Percentiles rank a stretch among this genome's conserved stretches.
Conservation (phyloP, 2,797 vertebrate genomes). For the Spea hammondii region DNA sequence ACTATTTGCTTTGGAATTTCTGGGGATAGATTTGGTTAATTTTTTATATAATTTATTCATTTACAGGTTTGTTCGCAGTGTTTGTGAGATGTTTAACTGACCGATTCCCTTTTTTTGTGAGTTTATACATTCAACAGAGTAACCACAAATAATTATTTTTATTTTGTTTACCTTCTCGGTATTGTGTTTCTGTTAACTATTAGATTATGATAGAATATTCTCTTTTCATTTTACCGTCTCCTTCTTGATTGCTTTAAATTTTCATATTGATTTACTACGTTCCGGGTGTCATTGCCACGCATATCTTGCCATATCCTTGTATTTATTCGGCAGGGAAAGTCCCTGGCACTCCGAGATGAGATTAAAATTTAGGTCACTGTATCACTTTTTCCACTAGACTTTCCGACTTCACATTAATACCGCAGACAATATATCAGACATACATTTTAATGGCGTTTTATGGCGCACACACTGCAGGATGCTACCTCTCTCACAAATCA, state of each 20-base stretch:
- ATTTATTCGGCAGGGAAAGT: conserved; percentile 36
- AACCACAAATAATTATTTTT: no score
- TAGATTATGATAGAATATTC: conserved; percentile 38
- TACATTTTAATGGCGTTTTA: conserved; percentile 13
- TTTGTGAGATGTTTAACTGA: no score
- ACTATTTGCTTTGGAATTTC: no score
- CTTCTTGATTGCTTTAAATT: conserved; percentile 35
- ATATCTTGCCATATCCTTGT: conserved; percentile 38
- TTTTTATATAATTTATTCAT: no score
- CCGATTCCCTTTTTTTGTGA: no score
- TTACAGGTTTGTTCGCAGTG: no score
- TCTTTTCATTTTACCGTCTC: conserved; percentile 5
- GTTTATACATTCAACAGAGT: no score
- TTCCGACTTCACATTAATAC: background rate
- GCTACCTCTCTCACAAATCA: conserved; percentile 6
- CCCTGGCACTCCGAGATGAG: conserved; percentile 24
- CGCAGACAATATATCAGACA: conserved; percentile 13
- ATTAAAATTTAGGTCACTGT: conserved; percentile 36
- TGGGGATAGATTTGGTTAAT: no score
- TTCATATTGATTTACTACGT: conserved; percentile 32
- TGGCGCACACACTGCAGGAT: background rate
- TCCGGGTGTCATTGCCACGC: conserved; percentile 28
- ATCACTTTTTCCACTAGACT: conserved; percentile 16
- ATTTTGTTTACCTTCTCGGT: background rate
- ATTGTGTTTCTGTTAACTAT: conserved; percentile 36